phyloP scores from a whole-genome alignment of 2,797 vertebrate species.

The Epinephelus coioides region DNA sequence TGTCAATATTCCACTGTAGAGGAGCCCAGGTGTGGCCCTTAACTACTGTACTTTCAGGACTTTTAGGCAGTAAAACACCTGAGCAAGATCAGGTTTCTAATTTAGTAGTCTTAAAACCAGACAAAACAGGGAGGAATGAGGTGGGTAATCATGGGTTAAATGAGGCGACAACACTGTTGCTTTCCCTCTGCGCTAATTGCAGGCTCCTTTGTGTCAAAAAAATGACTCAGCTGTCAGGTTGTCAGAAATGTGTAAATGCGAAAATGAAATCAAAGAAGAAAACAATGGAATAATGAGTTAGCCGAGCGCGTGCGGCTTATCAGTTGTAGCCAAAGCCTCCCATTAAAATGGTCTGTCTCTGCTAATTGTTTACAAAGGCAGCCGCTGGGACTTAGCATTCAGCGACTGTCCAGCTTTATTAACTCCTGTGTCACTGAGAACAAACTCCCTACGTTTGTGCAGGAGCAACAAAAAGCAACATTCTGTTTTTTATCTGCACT shows the following conservation, averaged over 20 bases:
- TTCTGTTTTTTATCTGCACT: constrained; percentile 66
- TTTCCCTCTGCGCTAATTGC: constrained; percentile 29
- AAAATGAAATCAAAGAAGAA: constrained; percentile 64
- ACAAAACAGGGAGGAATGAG: constrained; percentile 4
- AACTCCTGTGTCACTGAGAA: constrained; percentile 69
- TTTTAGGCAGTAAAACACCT: background rate
- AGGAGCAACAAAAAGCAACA: constrained; percentile 13
- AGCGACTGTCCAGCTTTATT: constrained; percentile 71
- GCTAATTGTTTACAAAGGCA: constrained; percentile 71
- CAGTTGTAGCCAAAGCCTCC: constrained; percentile 63
- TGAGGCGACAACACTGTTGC: constrained; percentile 1
- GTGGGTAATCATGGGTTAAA: constrained; percentile 3
- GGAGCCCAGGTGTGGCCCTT: background rate
- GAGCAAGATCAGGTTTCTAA: background rate
- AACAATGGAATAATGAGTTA: constrained; percentile 69
- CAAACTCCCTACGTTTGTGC: constrained; percentile 49
- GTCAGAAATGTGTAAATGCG: constrained; percentile 47
- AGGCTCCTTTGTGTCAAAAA: constrained; percentile 37
- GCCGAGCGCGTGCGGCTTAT: constrained; percentile 59
- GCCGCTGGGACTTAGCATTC: constrained; percentile 71
- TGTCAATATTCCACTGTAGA: background rate
- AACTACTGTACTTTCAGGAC: background rate
- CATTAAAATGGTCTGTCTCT: constrained; percentile 69
- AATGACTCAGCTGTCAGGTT: constrained; percentile 51
- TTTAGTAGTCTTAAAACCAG: background rate